Conservation (phyloP, 2,888 invertebrate genomes). For the Parelbella ahira region DNA sequence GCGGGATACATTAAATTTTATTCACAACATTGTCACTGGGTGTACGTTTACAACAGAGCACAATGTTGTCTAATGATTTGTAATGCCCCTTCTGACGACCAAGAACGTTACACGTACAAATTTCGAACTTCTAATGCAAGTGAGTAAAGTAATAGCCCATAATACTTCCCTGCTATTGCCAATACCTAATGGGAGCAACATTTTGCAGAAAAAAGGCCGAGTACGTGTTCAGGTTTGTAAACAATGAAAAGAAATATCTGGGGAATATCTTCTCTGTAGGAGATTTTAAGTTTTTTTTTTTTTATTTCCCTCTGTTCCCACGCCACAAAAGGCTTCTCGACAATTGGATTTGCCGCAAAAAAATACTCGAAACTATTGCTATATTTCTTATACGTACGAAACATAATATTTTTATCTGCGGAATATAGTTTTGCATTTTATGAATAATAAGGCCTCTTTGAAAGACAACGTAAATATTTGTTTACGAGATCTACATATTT, state of each 20-base stretch:
- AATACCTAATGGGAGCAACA: slow-evolving; percentile 13
- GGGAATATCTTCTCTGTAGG: slow-evolving; percentile 14
- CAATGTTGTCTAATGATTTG: slow-evolving; percentile 19
- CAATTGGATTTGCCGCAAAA: slow-evolving; percentile 12
- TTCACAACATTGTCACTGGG: background rate
- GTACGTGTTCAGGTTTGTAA: slow-evolving; percentile 20
- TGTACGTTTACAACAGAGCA: background rate
- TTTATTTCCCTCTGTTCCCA: no score
- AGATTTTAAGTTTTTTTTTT: slow-evolving; percentile 9
- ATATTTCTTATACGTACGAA: no score
- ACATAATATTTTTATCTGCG: no score
- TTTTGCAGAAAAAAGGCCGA: slow-evolving; percentile 20
- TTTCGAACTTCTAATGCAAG: slow-evolving; percentile 19
- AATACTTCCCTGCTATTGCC: slow-evolving; percentile 16
- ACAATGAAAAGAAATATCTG: slow-evolving; percentile 14
- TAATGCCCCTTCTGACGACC: slow-evolving; percentile 13
- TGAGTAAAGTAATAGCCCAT: slow-evolving; percentile 22
- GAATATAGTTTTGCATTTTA: no score
- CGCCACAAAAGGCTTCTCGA: no score
- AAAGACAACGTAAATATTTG: no score
- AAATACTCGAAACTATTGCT: no score
- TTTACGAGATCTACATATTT: no score
- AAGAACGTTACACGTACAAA: slow-evolving; percentile 1
- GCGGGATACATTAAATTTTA: background rate
- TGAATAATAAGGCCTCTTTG: no score